Evolutionary conservation across 64 coral and sea anemone genomes (phyloP).

Genomic region (Trachythela sp.): DNA sequence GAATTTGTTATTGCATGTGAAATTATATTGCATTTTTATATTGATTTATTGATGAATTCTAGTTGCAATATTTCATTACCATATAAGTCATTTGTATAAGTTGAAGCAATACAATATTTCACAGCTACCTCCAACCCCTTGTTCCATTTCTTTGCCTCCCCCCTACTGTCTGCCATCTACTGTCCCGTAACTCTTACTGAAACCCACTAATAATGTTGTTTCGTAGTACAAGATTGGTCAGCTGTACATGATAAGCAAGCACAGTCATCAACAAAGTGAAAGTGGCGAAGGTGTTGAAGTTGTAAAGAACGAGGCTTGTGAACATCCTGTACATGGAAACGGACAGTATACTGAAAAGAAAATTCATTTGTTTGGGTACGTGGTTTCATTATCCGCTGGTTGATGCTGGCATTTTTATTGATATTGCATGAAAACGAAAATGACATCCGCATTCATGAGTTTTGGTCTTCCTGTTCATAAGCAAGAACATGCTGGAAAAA

Average conservation of each 20-base stretch:
- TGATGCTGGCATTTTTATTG: too few relatives aligned
- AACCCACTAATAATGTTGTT: background rate
- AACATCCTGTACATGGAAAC: conserved; percentile 69
- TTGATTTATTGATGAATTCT: too few relatives aligned
- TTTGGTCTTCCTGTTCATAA: too few relatives aligned
- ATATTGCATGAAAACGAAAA: too few relatives aligned
- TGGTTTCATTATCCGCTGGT: background rate
- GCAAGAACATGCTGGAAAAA: too few relatives aligned
- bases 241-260: conserved; percentile 92
- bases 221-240: conserved; percentile 88
- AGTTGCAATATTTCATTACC: too few relatives aligned
- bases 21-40: too few relatives aligned
- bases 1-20: too few relatives aligned
- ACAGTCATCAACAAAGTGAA: conserved; percentile 95
- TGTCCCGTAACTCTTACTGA: background rate
- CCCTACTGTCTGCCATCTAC: too few relatives aligned
- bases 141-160: background rate
- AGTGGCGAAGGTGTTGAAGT: conserved; percentile 90
- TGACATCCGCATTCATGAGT: too few relatives aligned
- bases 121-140: background rate
- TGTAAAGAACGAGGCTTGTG: conserved; percentile 85
- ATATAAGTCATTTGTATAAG: too few relatives aligned
- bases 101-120: too few relatives aligned
- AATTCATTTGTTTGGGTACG: conserved; percentile 94
- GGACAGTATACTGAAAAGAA: conserved; percentile 93